phyloP scores from a whole-genome alignment of 2,888 invertebrate species.

The Lottia gigantea region DNA sequence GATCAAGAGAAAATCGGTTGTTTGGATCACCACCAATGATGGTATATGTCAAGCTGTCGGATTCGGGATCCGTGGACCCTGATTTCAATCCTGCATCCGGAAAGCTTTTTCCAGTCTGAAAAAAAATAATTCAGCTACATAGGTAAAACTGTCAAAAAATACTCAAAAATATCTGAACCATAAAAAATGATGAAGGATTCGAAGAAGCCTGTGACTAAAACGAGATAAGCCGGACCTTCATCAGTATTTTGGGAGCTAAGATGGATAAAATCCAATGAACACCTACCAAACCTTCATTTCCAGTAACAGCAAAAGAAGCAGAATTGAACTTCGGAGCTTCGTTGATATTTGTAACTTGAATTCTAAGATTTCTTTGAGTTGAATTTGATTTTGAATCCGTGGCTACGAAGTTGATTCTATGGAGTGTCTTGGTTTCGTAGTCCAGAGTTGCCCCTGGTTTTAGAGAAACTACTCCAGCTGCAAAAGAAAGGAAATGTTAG shows the following conservation, averaged over 20 bases:
- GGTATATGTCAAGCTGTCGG: neutral
- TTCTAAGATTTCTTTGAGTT: neutral
- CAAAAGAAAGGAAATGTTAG: neutral
- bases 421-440: neutral
- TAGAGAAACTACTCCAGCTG: neutral
- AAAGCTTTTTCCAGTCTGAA: neutral
- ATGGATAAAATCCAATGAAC: too few relatives aligned
- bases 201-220: too few relatives aligned
- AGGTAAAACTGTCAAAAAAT: too few relatives aligned
- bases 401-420: neutral
- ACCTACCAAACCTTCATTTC: neutral
- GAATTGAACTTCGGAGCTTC: neutral
- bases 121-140: neutral
- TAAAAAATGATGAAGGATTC: too few relatives aligned
- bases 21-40: neutral
- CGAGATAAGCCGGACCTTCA: too few relatives aligned
- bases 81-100: constrained; percentile 9
- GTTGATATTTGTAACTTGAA: constrained; percentile 5
- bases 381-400: neutral
- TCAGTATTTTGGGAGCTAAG: too few relatives aligned
- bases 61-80: neutral
- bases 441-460: neutral
- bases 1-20: neutral
- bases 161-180: too few relatives aligned
- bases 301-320: neutral